Percentiles rank a stretch among this genome's conserved stretches.
These are phyloP conservation scores for Paratrypauchen microcephalus DNA, from an alignment of 2,797 vertebrate genomes.

Conservation along the genomic window DNA sequence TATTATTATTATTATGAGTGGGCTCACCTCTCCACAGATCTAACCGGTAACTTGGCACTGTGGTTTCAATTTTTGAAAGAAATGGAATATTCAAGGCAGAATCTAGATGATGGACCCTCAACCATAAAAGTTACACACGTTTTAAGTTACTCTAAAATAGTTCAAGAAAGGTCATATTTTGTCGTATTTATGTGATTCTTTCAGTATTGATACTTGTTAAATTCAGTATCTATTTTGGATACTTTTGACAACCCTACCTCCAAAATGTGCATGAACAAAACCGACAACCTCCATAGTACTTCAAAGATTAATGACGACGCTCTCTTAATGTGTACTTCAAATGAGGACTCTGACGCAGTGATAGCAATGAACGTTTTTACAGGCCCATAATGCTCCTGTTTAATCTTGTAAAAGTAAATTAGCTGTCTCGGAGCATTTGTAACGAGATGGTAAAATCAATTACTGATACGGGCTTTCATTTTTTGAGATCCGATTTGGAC, in stretches of 20 bases:
- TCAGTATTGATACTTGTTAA: too few relatives aligned
- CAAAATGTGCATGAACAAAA: not conserved
- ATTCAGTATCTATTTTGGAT: too few relatives aligned
- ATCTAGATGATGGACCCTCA: too few relatives aligned
- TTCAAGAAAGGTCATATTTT: too few relatives aligned
- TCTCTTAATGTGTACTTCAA: not conserved
- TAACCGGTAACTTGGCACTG: too few relatives aligned
- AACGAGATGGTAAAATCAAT: slow-evolving; percentile 65
- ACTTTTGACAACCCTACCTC: not conserved
- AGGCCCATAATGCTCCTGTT: slow-evolving; percentile 59
- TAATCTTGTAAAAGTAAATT: slow-evolving; percentile 65
- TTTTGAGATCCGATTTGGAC: slow-evolving; percentile 59
- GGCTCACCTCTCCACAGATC: too few relatives aligned
- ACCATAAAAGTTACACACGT: too few relatives aligned
- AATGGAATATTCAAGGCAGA: too few relatives aligned
- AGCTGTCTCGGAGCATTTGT: slow-evolving; percentile 60
- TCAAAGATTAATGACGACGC: not conserved
- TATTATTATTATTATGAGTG: too few relatives aligned
- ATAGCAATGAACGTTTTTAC: slow-evolving; percentile 43
- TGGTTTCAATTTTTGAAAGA: too few relatives aligned
- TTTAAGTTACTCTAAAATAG: too few relatives aligned
- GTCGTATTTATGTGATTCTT: too few relatives aligned
- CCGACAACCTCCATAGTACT: not conserved
- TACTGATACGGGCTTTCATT: slow-evolving; percentile 55
- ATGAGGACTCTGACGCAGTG: slow-evolving; percentile 35